Conservation (phyloP, 2,888 invertebrate genomes). For the Dasysyrphus albostriatus region DNA sequence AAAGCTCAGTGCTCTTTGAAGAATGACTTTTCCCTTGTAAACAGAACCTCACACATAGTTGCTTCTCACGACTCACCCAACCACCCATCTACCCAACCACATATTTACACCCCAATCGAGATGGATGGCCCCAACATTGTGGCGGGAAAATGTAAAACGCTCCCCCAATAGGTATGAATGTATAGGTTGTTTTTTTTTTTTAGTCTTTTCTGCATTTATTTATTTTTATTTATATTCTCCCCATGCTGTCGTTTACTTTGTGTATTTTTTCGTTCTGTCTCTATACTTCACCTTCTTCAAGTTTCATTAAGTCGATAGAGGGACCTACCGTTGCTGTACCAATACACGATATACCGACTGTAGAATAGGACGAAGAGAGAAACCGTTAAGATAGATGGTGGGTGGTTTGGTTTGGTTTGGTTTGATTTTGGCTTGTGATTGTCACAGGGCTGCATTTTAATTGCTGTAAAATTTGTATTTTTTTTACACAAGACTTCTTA, state of each 20-base stretch:
- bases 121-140: constrained; percentile 60
- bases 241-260: constrained; percentile 60
- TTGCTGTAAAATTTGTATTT: background rate
- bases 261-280: constrained; percentile 59
- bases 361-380: constrained; percentile 44
- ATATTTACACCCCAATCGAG: constrained; percentile 65
- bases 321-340: constrained; percentile 29
- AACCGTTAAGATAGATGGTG: constrained; percentile 32
- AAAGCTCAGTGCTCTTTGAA: constrained; percentile 72
- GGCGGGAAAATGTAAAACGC: constrained; percentile 73
- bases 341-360: constrained; percentile 14
- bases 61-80: constrained; percentile 14
- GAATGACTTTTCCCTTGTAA: constrained; percentile 64
- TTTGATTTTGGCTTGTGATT: background rate
- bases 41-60: constrained; percentile 46
- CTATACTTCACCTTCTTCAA: constrained; percentile 65
- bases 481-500: too few relatives aligned
- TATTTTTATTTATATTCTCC: constrained; percentile 54
- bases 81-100: constrained; percentile 9
- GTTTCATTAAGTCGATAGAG: constrained; percentile 68
- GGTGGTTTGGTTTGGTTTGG: constrained; percentile 4
- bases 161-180: constrained; percentile 37
- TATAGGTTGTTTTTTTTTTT: constrained; percentile 29
- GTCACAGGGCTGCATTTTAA: constrained; percentile 12
- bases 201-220: constrained; percentile 28